phyloP scores from a whole-genome alignment of 2,113 vertebrate species.

The Phalacrocorax aristotelis region DNA sequence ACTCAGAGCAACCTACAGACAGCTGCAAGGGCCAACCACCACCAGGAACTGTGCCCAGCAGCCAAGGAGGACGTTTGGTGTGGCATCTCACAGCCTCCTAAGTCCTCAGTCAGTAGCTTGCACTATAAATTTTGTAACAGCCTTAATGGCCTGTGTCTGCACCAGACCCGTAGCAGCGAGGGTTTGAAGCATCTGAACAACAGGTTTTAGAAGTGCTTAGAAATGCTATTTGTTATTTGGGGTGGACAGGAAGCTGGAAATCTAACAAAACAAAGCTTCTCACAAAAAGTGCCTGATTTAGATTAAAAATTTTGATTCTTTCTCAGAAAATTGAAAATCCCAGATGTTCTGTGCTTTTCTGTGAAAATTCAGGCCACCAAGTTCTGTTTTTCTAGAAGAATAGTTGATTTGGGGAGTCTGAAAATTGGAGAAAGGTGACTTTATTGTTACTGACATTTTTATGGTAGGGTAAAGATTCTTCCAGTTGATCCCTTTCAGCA shows the following conservation, averaged over 20 bases:
- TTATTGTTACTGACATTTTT: not conserved
- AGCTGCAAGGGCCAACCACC: not conserved
- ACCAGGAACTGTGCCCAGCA: not conserved
- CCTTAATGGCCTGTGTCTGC: not conserved
- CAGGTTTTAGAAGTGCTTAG: not conserved
- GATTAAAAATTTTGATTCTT: not conserved
- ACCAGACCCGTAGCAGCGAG: not conserved
- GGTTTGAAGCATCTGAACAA: not conserved
- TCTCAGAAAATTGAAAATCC: not conserved
- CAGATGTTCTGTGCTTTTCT: not conserved
- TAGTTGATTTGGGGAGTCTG: not conserved
- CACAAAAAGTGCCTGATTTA: not conserved
- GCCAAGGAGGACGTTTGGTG: rapidly evolving
- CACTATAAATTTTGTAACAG: no score
- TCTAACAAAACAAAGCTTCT: not conserved
- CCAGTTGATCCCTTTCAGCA: not conserved
- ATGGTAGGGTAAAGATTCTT: not conserved
- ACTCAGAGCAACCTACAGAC: not conserved
- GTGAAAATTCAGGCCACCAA: not conserved
- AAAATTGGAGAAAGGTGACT: not conserved
- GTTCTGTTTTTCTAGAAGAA: not conserved
- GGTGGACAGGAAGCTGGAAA: not conserved
- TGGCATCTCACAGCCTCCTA: not conserved
- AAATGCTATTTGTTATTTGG: not conserved
- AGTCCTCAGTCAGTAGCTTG: not conserved